A percentile compares a stretch with the other conserved stretches of the same genome.
Evolutionary conservation across 2,113 vertebrate species (phyloP).

Genomic region (Gadus macrocephalus): DNA sequence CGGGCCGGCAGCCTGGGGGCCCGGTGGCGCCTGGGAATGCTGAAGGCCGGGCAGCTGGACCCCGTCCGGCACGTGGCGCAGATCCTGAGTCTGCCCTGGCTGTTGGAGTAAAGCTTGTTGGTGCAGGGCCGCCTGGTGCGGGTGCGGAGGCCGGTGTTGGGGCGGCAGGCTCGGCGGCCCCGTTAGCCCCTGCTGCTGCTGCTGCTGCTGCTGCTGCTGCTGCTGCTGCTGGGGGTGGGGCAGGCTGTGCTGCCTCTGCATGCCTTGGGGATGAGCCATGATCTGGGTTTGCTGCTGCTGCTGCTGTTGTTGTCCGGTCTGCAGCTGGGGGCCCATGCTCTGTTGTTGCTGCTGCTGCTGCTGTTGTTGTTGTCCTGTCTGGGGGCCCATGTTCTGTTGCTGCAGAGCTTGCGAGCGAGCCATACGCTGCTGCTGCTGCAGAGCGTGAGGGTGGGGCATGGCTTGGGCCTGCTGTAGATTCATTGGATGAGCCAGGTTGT

Average conservation of each 20-base stretch:
- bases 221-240: slow-evolving; percentile 34
- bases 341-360: slow-evolving; percentile 39
- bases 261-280: slow-evolving; percentile 41
- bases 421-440: slow-evolving; percentile 53
- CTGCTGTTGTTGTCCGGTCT: slow-evolving; percentile 4
- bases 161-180: slow-evolving; percentile 32
- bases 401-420: slow-evolving; percentile 51
- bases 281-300: slow-evolving; percentile 33
- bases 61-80: slow-evolving; percentile 60
- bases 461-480: slow-evolving; percentile 48
- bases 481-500: slow-evolving; percentile 40
- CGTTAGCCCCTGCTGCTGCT: slow-evolving; percentile 35
- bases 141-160: slow-evolving; percentile 55
- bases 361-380: slow-evolving; percentile 24
- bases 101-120: slow-evolving; percentile 74
- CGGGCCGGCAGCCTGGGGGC: slow-evolving; percentile 56
- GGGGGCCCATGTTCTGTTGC: slow-evolving; percentile 52
- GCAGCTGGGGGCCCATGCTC: slow-evolving; percentile 45
- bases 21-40: slow-evolving; percentile 40
- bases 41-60: slow-evolving; percentile 55
- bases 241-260: slow-evolving; percentile 36
- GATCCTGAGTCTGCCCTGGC: slow-evolving; percentile 57
- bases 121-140: slow-evolving; percentile 51
- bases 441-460: slow-evolving; percentile 44
- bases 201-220: slow-evolving; percentile 31